phyloP scores from a whole-genome alignment of 2,113 vertebrate species.

The Chlamydotis undulata region DNA sequence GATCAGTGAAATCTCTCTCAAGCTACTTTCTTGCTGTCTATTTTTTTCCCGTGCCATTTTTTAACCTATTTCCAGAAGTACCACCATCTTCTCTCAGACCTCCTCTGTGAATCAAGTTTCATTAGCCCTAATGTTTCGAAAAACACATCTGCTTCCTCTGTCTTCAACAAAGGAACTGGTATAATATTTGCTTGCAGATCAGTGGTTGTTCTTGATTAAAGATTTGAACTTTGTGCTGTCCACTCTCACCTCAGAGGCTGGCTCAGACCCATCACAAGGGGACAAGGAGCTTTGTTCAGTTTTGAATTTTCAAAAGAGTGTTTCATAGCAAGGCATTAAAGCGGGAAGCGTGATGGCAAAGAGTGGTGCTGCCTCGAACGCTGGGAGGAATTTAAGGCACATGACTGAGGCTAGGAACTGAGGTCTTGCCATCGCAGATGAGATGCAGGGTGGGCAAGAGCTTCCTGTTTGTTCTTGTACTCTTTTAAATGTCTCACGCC shows the following conservation, averaged over 20 bases:
- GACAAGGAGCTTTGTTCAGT: not conserved
- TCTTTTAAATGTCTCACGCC: not conserved
- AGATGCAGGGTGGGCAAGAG: not conserved
- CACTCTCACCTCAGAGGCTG: not conserved
- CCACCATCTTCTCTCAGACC: not conserved
- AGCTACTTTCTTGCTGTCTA: not conserved
- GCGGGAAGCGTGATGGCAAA: not conserved
- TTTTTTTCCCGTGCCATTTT: not conserved
- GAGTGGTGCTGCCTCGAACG: not conserved
- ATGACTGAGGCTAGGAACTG: rapidly evolving
- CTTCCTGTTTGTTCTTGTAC: not conserved
- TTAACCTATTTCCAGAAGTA: not conserved
- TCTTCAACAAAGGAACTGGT: not conserved
- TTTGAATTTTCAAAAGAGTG: not conserved
- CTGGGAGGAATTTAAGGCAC: not conserved
- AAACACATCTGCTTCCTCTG: not conserved
- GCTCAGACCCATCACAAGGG: not conserved
- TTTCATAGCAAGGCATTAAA: not conserved
- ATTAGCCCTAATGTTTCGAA: not conserved
- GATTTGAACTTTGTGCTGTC: not conserved
- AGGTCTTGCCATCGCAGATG: not conserved
- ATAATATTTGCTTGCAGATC: not conserved
- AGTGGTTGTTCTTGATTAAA: not conserved
- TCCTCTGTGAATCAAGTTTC: not conserved
- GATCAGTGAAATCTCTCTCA: not conserved